Evolutionary conservation across 1,140 invertebrate genomes (phyloP).

Genomic region (Pogonomyrmex barbatus): DNA sequence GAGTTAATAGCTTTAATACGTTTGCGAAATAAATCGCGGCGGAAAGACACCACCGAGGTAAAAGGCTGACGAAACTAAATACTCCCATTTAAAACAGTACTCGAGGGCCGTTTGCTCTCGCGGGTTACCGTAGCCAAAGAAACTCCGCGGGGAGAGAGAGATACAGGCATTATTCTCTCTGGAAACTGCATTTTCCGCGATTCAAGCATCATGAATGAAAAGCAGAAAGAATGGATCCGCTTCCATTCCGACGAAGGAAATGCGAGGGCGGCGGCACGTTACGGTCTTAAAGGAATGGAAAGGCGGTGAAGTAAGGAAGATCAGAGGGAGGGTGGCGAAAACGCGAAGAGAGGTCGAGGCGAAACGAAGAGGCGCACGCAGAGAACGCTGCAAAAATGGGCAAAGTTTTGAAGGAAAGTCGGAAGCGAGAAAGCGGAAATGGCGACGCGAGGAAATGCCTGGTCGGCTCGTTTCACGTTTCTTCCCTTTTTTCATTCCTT

Average conservation of each 20-base stretch:
- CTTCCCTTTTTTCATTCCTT: not conserved
- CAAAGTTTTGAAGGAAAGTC: constrained; percentile 51
- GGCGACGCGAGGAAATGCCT: constrained; percentile 31
- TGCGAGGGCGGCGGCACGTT: constrained; percentile 6
- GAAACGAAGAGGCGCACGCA: constrained; percentile 16
- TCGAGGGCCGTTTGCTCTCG: constrained; percentile 32
- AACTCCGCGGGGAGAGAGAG: constrained; percentile 29
- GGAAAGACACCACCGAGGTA: constrained; percentile 17
- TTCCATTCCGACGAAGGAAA: constrained; percentile 46
- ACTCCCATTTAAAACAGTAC: constrained; percentile 37
- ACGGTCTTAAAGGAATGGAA: constrained; percentile 31
- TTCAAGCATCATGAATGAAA: constrained; percentile 59
- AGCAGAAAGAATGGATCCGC: constrained; percentile 56
- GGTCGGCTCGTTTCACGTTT: constrained; percentile 41
- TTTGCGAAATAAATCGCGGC: constrained; percentile 51
- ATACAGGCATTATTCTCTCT: constrained; percentile 62
- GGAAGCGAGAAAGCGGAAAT: constrained; percentile 54
- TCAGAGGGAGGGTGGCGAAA: not conserved
- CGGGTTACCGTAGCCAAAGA: constrained; percentile 40
- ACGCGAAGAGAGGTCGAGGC: not conserved
- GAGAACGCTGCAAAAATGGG: constrained; percentile 55
- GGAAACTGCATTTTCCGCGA: constrained; percentile 60
- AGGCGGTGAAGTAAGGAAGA: not conserved
- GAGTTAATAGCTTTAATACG: constrained; percentile 51
- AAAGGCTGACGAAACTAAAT: constrained; percentile 58